Evolutionary conservation across 92 coral and sea anemone species (phyloP), one percentile per base, ranked within the genome.

Genomic region (Epizoanthus scotinus): DNA sequence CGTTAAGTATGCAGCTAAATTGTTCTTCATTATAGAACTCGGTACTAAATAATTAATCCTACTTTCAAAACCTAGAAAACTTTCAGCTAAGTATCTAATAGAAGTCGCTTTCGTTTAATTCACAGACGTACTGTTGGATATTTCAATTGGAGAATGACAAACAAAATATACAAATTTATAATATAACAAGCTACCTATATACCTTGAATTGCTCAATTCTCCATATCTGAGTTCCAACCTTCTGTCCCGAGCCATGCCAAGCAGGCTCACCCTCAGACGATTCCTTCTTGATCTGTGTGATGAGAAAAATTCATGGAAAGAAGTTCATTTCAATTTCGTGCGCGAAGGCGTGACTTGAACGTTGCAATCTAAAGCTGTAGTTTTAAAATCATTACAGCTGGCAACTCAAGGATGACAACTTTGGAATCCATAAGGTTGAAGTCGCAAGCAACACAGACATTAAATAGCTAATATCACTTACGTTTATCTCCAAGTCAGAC

Each of bases 181-280:
- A n/a, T n/a, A n/a, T 8, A 63, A 20, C 18, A 15, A 31, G 14
- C 25, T 47, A 28, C 24, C 20, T 20, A 34, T 34, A 0, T 34
- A 91, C 95, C 91, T 91, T 84, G 73, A 91, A 91, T 54, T 91
- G 86, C 15, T 83, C 88, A 49, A 91, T 91, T 85, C 95, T 78
- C 95, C 95, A 91, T 21, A 91, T 49, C 77, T 91, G 90, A 42
- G 82, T 55, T 15, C 95, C 95, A 63, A 81, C 90, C 59, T 86
- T 75, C 14, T 78, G 81, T 0, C 95, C 95, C 47, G 95, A 91
- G 28, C 92, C 92, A 8, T 86, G 78, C 95, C 95, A 91, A 0
- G 95, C 95, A 0, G 84, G 85, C 24, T 91, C 95, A 0, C 80
- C 66, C 18, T 79, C 82, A 0, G 95, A 92, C 0, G 92, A 86